Percentiles rank a stretch among this genome's conserved stretches.
These are phyloP conservation scores for Allygus modestus DNA, from an alignment of 2,888 invertebrate species.

Conservation along the genomic window DNA sequence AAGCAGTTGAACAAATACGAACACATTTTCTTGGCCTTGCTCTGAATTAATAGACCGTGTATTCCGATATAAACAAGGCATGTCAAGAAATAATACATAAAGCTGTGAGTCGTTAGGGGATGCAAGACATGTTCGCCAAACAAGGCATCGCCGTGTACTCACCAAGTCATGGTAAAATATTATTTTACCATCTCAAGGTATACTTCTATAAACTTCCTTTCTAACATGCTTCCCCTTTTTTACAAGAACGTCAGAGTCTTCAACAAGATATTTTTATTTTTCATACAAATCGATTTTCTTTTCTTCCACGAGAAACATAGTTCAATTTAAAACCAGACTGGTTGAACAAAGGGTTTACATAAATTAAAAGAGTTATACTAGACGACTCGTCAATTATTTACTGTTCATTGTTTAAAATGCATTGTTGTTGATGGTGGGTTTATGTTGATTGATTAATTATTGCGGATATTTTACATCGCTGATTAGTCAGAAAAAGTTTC, in stretches of 20 bases:
- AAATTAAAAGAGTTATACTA: too few species aligned
- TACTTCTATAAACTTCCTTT: constrained; percentile 29
- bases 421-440: too few species aligned
- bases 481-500: too few species aligned
- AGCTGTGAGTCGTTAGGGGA: constrained; percentile 22
- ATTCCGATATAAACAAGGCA: constrained; percentile 25
- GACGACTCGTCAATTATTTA: too few species aligned
- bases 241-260: constrained; percentile 1
- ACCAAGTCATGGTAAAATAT: constrained; percentile 7
- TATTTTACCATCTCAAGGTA: constrained; percentile 36
- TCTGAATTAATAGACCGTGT: constrained; percentile 21
- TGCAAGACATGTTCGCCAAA: constrained; percentile 31
- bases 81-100: constrained; percentile 44
- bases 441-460: too few species aligned
- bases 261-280: neutral
- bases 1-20: neutral
- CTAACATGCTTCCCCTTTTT: constrained; percentile 17
- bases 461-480: too few species aligned
- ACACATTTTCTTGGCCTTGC: neutral
- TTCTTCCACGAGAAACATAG: too few species aligned
- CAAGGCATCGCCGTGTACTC: neutral
- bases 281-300: neutral
- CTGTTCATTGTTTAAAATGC: too few species aligned
- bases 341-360: too few species aligned
- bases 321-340: too few species aligned